Evolutionary conservation across 2,888 invertebrate species (phyloP).

Genomic region (Trachelus stipa): DNA sequence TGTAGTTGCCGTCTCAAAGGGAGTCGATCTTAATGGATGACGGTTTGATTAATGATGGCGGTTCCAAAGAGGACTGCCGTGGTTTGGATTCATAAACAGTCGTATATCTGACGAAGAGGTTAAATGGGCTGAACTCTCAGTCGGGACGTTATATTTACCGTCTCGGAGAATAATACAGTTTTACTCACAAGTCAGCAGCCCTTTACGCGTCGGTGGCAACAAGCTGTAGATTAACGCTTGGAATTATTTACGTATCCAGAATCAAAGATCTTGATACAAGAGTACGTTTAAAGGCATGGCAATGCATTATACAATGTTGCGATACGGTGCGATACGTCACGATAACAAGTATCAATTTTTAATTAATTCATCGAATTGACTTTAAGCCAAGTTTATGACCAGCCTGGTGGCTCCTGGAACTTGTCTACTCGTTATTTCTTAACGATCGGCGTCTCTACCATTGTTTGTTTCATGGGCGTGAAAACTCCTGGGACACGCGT

Average conservation of each 20-base stretch:
- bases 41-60: constrained; percentile 21
- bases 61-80: constrained; percentile 19
- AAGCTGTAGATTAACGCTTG: background rate
- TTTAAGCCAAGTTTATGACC: background rate
- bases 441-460: background rate
- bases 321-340: background rate
- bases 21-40: constrained; percentile 25
- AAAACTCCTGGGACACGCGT: background rate
- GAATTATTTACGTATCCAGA: background rate
- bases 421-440: background rate
- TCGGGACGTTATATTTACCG: constrained; percentile 17
- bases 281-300: background rate
- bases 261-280: background rate
- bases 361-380: background rate
- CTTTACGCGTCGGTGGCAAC: constrained; percentile 14
- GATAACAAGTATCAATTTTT: background rate
- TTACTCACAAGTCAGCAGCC: constrained; percentile 19
- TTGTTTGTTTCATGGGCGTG: background rate
- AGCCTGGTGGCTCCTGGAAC: background rate
- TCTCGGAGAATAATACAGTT: constrained; percentile 20
- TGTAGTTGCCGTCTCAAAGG: constrained; percentile 18
- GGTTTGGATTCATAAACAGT: constrained; percentile 25
- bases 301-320: background rate
- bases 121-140: constrained; percentile 16
- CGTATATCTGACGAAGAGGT: constrained; percentile 23